Conservation (phyloP, 2,113 vertebrate species). For the Plectropomus leopardus region DNA sequence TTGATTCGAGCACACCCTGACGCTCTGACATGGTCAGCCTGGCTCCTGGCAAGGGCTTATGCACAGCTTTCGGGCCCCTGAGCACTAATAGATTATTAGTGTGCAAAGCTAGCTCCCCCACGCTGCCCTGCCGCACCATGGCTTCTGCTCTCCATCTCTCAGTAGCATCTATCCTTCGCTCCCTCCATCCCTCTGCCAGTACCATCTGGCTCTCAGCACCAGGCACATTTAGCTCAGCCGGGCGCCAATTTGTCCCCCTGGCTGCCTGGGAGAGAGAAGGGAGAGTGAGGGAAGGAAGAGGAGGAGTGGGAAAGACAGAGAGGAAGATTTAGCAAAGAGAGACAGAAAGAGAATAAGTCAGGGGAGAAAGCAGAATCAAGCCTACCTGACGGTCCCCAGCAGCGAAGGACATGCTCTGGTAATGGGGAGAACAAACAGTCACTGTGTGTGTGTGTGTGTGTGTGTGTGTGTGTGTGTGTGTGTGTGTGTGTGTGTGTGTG, state of each 20-base stretch:
- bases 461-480: constrained; percentile 16
- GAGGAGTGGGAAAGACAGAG: constrained; percentile 38
- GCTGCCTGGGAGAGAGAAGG: constrained; percentile 48
- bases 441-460: constrained; percentile 27
- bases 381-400: constrained; percentile 46
- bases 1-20: constrained; percentile 28
- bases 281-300: constrained; percentile 54
- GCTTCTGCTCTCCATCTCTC: constrained; percentile 58
- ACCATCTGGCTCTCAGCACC: constrained; percentile 82
- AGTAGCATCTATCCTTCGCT: constrained; percentile 66
- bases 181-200: constrained; percentile 69
- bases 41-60: constrained; percentile 43
- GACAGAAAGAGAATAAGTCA: constrained; percentile 25
- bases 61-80: constrained; percentile 61
- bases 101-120: constrained; percentile 65
- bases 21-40: constrained; percentile 37
- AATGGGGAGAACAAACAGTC: constrained; percentile 54
- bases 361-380: constrained; percentile 43
- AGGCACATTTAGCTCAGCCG: constrained; percentile 78
- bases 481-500: constrained; percentile 26
- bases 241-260: constrained; percentile 79
- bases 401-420: constrained; percentile 55
- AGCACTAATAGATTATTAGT: constrained; percentile 74
- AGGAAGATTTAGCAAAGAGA: constrained; percentile 51
- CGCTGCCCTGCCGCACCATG: constrained; percentile 50